Evolutionary conservation across 2,888 invertebrate genomes (phyloP), one percentile per base, ranked within the genome.

Genomic region (Diachrysia chrysitis): DNA sequence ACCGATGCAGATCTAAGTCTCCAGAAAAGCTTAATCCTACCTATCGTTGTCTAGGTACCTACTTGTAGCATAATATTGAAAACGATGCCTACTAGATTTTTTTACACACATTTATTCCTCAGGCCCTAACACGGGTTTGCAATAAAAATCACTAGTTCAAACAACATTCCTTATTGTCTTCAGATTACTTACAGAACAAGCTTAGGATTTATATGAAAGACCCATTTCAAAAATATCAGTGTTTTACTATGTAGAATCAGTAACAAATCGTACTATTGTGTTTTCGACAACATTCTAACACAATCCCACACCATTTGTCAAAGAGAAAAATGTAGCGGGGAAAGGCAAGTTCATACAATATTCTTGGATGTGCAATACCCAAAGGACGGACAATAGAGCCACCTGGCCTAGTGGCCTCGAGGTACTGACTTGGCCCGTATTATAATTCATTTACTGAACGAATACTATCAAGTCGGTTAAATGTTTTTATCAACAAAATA

Each of bases 281-380:
- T 48, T 48, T 65, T 65, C 58, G n/a, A 78, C 73, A 63, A 71
- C 16, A 66, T 73, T 66, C 54, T 59, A 66, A 77, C 54, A 63
- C 63, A 66, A 72, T 72, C 58, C 60, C 58, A 54, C 63, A 73
- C 73, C 73, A 73, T 78, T 74, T 78, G 58, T 74, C 78, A 77
- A 62, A 25, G 53, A 58, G 58, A 58, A 73, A 73, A 78, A 67
- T 62, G 37, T 73, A 59, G 74, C 51, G 58, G 32, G 63, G 53
- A 73, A 67, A 75, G 73, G 73, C 58, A 62, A 63, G 63, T 78
- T 73, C 73, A 61, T 68, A 57, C 61, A 67, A 74, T 73, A 73
- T 74, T 78, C 35, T 73, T 58, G 63, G 78, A 53, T 73, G 63
- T 64, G 61, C 67, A 64, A 67, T 78, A 48, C 78, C 63, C 78